These are phyloP conservation scores for Nasonia giraulti DNA, from an alignment of 1,140 invertebrate genomes.

Conservation along the genomic window DNA sequence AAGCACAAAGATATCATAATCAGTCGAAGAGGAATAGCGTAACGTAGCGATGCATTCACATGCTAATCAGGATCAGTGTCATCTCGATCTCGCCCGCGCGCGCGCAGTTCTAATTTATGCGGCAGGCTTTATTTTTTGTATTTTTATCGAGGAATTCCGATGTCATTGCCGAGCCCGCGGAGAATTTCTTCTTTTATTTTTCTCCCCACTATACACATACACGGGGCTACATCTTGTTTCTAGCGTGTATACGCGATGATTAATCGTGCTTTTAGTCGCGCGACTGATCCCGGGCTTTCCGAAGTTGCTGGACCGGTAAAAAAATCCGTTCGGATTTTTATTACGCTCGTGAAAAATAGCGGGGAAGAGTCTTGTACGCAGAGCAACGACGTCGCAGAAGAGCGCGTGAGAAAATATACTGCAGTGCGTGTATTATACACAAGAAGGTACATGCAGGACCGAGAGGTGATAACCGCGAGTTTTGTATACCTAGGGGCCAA, in stretches of 20 bases:
- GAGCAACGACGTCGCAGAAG: not conserved
- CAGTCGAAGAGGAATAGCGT: not conserved
- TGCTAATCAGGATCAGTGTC: conserved; percentile 20
- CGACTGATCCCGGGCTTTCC: not conserved
- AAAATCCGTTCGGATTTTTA: not conserved
- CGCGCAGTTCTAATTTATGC: not conserved
- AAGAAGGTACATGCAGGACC: too few species aligned
- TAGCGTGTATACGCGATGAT: not conserved
- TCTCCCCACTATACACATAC: too few species aligned
- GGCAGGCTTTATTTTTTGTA: not conserved
- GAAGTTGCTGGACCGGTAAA: not conserved
- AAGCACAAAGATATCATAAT: too few species aligned
- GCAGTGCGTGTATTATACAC: too few species aligned
- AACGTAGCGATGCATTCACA: not conserved
- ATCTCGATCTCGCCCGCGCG: not conserved
- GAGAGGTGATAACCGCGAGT: too few species aligned
- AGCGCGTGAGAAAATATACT: conserved; percentile 17
- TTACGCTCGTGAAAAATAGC: too few species aligned
- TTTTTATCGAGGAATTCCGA: not conserved
- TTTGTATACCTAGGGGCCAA: too few species aligned
- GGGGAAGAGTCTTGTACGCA: not conserved
- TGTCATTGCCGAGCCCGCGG: too few species aligned
- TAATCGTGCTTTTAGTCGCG: not conserved
- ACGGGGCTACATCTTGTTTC: not conserved
- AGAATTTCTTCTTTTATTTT: too few species aligned